Base-by-base conservation (phyloP, 1,140 invertebrate genomes). In the Whitmania pigra region DNA sequence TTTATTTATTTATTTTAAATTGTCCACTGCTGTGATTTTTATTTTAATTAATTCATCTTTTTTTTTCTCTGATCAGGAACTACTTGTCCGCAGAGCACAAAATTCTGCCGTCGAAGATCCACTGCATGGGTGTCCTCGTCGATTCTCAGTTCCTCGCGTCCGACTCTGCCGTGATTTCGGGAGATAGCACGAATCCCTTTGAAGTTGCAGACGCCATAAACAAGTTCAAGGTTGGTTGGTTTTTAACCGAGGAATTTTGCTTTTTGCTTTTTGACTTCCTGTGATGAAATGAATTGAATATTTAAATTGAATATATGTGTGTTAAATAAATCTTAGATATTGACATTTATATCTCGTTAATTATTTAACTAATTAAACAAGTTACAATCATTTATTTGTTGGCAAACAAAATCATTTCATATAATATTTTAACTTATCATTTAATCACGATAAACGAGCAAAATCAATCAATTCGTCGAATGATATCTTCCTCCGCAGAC, bases 191-290 rank as follows among this genome's bases (percentile, higher is more conserved):
- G 9, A 31, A 7, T 63, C 57, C 57, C 57, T 63, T 25, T 15
- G 22, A 63, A 13, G 29, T 63, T 1, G 22, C 57, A 22, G 22
- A 63, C 7, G 22, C 9, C 13, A n/a, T 63, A 1, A 63, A 63
- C 29, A 31, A 63, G 57, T 63, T 18, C 57, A 63, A 63, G 57
- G 57, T 63, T 15, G 57, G 57, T 63, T 15, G 20, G 57, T 17
- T 49, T 49, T 49, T 4, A 49, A 11, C 43, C 15, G 43, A 49
- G 15, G 43, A 11, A 49, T 49, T 4, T 57, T 57, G 54, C 25
- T 57, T 49, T 4, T 57, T 57, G 54, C 25, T 57, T 57, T n/a
- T 57, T 25, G 2, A 25, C 54, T 57, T 57, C 25, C 25, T 2
- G 2, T 57, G 54, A 9, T 57, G 54, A n/a, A 57, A 57, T 9